Evolutionary conservation across 2,113 vertebrate species (phyloP).

Genomic region (Heteronetta atricapilla): DNA sequence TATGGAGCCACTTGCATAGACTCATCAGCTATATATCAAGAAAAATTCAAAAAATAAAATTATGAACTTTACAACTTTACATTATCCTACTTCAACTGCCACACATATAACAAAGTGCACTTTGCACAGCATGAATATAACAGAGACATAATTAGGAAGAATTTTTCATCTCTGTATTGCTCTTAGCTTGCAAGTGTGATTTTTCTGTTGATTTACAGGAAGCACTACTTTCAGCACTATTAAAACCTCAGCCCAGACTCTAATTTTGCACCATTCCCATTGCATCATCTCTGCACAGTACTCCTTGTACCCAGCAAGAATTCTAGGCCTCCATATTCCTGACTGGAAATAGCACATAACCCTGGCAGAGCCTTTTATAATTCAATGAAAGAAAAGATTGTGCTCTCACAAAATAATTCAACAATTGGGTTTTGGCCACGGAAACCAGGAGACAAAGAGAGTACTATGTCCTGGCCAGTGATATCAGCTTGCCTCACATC

Average conservation of each 20-base stretch:
- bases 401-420: slow-evolving; percentile 78
- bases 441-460: slow-evolving; percentile 73
- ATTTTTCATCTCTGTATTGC: background rate
- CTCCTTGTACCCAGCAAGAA: slow-evolving; percentile 58
- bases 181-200: background rate
- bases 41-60: background rate
- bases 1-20: background rate
- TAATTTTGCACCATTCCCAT: slow-evolving; percentile 34
- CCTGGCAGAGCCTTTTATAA: slow-evolving; percentile 67
- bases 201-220: background rate
- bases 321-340: slow-evolving; percentile 65
- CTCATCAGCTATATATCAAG: background rate
- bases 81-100: background rate
- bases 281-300: slow-evolving; percentile 64
- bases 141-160: background rate
- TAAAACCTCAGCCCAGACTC: slow-evolving; percentile 37
- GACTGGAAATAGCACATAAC: slow-evolving; percentile 75
- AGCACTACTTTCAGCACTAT: slow-evolving; percentile 9
- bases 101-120: background rate
- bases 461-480: slow-evolving; percentile 63
- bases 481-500: slow-evolving; percentile 53
- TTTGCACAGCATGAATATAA: background rate
- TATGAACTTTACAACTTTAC: background rate
- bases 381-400: slow-evolving; percentile 80
- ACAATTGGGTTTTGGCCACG: slow-evolving; percentile 67